Percentiles rank a stretch among this genome's conserved stretches.
phyloP scores from a whole-genome alignment of 2,888 invertebrate genomes.

The Tetanocera ferruginea region DNA sequence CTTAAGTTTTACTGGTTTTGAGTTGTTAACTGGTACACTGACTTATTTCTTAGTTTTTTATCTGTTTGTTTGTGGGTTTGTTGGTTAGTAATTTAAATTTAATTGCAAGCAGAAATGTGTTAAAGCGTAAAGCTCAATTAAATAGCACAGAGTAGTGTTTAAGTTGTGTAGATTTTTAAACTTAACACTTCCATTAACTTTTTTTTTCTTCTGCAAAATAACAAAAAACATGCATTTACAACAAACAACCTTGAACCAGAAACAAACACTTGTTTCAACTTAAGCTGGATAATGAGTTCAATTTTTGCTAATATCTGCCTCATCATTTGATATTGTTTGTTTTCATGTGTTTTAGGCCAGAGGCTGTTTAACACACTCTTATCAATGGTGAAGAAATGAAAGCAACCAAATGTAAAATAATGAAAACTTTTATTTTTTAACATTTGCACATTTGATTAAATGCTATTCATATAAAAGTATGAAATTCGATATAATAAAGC shows the following conservation, averaged over 20 bases:
- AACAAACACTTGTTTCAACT: not conserved
- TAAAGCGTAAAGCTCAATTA: not conserved
- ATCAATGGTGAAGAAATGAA: not conserved
- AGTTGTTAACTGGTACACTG: too few species aligned
- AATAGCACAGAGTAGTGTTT: not conserved
- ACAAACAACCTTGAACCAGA: constrained; percentile 9
- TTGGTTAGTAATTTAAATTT: too few species aligned
- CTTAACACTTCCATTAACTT: not conserved
- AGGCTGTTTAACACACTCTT: not conserved
- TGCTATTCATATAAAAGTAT: constrained; percentile 15
- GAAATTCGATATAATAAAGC: not conserved
- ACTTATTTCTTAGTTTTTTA: too few species aligned
- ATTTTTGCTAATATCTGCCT: not conserved
- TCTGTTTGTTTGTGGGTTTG: too few species aligned
- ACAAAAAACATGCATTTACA: not conserved
- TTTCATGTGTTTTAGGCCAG: not conserved
- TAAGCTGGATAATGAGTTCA: not conserved
- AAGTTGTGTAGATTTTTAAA: not conserved
- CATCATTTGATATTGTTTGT: not conserved
- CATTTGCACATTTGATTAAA: constrained; percentile 5
- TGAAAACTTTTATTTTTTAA: constrained; percentile 2
- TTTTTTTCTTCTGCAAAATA: not conserved
- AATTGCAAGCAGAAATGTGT: not conserved
- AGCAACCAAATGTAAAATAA: not conserved
- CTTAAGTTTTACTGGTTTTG: too few species aligned